Evolutionary conservation across 1,140 invertebrate species (phyloP), one percentile per base, ranked within the genome.

Genomic region (Lineus longissimus): DNA sequence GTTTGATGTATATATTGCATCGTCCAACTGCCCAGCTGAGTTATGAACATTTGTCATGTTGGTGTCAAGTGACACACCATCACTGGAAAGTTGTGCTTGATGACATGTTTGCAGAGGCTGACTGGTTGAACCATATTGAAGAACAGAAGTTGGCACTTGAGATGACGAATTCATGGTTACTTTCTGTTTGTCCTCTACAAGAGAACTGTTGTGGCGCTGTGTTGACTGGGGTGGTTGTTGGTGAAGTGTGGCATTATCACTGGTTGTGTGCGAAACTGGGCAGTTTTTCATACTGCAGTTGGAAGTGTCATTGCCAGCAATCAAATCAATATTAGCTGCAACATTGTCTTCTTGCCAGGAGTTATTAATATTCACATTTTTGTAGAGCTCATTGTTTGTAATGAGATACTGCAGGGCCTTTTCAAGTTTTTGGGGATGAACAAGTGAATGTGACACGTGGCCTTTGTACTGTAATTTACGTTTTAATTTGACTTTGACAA

Each of bases 401-500:
- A 23, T 57, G 17, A 57, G 30, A 11, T n/a, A 22, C 11, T 31
- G n/a, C 6, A 57, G 27, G 7, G 55, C 55, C 7, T 27, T 27
- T 4, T 22, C 27, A 22, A 57, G 17, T 25, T 57, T 57, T 7
- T 27, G n/a, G 17, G 23, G 55, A 27, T 57, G 17, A 11, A 57
- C 55, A 31, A 33, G n/a, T 7, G 17, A 27, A 57, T 57, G 27
- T 27, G n/a, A 19, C 6, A 29, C 17, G 27, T 57, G 19, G 23
- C 30, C 30, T 33, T 57, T 57, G 55, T 22, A 57, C n/a, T n/a
- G 2, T 19, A 57, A 31, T 33, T 29, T 57, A 4, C 55, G 55
- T 19, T 57, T 57, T 19, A 57, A 57, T 19, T 57, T 57, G 17
- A 57, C 55, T 19, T 57, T 57, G 4, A 57, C 27, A 27, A 57